phyloP scores from a whole-genome alignment of 2,113 vertebrate genomes.

The Sander vitreus region DNA sequence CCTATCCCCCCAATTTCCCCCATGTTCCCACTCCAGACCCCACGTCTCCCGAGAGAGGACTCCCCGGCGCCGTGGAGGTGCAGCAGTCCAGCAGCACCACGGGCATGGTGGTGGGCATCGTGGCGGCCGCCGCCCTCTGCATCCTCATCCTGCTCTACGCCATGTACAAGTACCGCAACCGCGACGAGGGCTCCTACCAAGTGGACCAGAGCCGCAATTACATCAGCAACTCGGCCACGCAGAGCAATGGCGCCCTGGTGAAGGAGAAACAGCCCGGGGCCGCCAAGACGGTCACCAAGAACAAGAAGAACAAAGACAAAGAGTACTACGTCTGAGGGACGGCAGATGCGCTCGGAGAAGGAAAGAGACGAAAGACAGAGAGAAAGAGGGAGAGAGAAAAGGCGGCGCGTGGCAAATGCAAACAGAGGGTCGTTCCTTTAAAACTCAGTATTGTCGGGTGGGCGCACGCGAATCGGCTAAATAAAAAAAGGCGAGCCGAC shows the following conservation, averaged over 20 bases:
- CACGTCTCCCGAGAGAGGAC: constrained; percentile 88
- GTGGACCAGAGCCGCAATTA: constrained; percentile 96
- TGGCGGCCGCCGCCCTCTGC: constrained; percentile 94
- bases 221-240: constrained; percentile 94
- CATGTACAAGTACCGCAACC: constrained; percentile 98
- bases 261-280: constrained; percentile 90
- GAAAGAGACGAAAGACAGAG: constrained; percentile 66
- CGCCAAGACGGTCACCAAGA: constrained; percentile 91
- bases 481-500: not conserved
- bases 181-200: constrained; percentile 95
- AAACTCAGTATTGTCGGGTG: constrained; percentile 66
- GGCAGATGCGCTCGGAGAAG: constrained; percentile 65
- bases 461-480: constrained; percentile 19
- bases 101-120: constrained; percentile 96
- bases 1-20: constrained; percentile 90
- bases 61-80: constrained; percentile 92
- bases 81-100: constrained; percentile 96
- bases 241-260: constrained; percentile 91
- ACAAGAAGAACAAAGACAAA: constrained; percentile 97
- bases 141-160: constrained; percentile 97
- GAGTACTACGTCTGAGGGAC: constrained; percentile 94
- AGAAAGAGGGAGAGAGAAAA: constrained; percentile 48
- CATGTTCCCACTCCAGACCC: constrained; percentile 93
- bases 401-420: constrained; percentile 31
- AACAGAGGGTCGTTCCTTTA: constrained; percentile 32